Evolutionary conservation across 2,797 vertebrate genomes (phyloP), one percentile per base, ranked within the genome.

Genomic region (Amblyopsis hoosieri): DNA sequence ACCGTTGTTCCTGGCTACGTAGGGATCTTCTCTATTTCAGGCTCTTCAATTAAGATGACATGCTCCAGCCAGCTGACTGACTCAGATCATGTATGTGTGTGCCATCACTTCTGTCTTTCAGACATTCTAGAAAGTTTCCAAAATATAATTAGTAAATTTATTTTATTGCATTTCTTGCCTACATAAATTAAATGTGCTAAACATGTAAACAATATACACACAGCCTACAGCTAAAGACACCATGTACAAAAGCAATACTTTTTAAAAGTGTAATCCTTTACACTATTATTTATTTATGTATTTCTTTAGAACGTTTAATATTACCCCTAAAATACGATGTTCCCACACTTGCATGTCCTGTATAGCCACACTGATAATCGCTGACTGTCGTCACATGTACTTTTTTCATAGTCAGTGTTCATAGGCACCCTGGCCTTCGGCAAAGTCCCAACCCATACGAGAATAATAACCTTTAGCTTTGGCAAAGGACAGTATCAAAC

Each of bases 1-100:
- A 85, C 76, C 71, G 67, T 69, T 84, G 75, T 66, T 65, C 71
- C 81, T 82, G 23, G 23, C 23, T 23, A 23, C 3, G 83, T 85
- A 78, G 75, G 84, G 67, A 76, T n/a, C 9, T 59, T 64, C 85
- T 85, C 85, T 88, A 86, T 89, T 87, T 89, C 84, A 85, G 81
- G 84, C 60, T 82, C 73, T 77, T 85, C 86, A 89, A 87, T 89
- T 88, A 87, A 81, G 78, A 63, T 57, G 54, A 75, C 83, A 72
- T 54, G 58, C 55, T 81, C 76, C 67, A 66, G 55, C 15, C 64
- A 29, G 64, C 74, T 62, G 67, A 72, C 81, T 76, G 72, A 82
- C 69, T 77, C 58, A 2, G 54, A 69, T 61, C 66, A 49, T 64
- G 4, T 10, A 55, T 12, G 17, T 74, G 67, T 82, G 37, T 42